A percentile compares a stretch with the other conserved stretches of the same genome.
These are phyloP conservation scores for Eubasilissa splendida DNA, from an alignment of 2,888 invertebrate species.

Conservation along the genomic window DNA sequence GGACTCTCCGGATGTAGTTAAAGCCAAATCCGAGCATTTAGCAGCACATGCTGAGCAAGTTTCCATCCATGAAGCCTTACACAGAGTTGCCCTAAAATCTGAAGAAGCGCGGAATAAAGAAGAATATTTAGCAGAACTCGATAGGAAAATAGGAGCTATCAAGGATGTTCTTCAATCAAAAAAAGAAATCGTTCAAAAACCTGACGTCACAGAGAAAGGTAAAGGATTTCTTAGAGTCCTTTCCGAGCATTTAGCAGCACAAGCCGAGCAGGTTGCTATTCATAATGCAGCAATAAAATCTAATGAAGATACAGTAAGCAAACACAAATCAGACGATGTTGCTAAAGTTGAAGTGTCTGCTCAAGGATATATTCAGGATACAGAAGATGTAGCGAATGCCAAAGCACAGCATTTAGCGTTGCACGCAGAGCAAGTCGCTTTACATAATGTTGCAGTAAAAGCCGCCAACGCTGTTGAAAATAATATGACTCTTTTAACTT, in stretches of 20 bases:
- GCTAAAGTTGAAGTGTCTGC: not conserved
- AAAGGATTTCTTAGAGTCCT: not conserved
- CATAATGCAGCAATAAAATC: not conserved
- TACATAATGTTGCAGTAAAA: constrained; percentile 2
- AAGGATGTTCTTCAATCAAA: too few relatives aligned
- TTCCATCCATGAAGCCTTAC: not conserved
- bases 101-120: too few relatives aligned
- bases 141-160: too few relatives aligned
- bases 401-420: not conserved
- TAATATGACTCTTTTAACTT: too few relatives aligned
- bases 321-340: too few relatives aligned
- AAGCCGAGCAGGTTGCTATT: constrained; percentile 1
- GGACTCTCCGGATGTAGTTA: not conserved
- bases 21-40: not conserved
- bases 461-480: not conserved
- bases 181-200: not conserved
- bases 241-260: not conserved
- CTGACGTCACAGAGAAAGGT: not conserved
- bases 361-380: not conserved
- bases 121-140: too few relatives aligned
- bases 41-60: not conserved
- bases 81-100: not conserved
- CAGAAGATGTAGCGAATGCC: not conserved
- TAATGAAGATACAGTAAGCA: not conserved
- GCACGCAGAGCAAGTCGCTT: constrained; percentile 21